A percentile compares a stretch with the other conserved stretches of the same genome.
Conservation (phyloP, 2,888 invertebrate species). For the Dolomedes plantarius region DNA sequence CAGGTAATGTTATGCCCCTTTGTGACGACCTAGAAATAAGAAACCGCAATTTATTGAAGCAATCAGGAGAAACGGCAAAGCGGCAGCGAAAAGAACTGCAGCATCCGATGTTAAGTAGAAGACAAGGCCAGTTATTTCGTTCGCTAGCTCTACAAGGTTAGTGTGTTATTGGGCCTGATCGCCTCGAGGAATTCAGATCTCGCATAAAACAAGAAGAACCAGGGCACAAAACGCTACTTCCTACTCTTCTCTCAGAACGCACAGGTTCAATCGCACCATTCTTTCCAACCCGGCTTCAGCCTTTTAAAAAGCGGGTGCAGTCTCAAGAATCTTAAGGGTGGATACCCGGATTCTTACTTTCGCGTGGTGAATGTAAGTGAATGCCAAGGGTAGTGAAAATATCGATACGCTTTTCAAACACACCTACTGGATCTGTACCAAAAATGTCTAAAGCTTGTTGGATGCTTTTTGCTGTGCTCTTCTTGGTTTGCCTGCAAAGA, state of each 20-base stretch:
- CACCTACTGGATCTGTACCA: constrained; percentile 37
- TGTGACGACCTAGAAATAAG: constrained; percentile 55
- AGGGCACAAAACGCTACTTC: constrained; percentile 58
- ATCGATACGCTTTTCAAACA: constrained; percentile 1
- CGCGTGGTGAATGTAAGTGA: constrained; percentile 25
- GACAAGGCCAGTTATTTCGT: constrained; percentile 62
- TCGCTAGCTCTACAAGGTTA: constrained; percentile 64
- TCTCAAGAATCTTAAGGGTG: constrained; percentile 18
- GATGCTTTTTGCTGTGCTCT: constrained; percentile 63
- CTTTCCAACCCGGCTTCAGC: not conserved
- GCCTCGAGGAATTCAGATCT: constrained; percentile 53
- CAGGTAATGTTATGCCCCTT: not conserved
- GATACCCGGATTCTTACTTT: constrained; percentile 13
- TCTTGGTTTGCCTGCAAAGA: constrained; percentile 55
- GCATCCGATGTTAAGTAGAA: constrained; percentile 43
- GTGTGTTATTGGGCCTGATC: constrained; percentile 70
- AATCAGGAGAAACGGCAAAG: constrained; percentile 49
- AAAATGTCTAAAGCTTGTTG: constrained; percentile 60
- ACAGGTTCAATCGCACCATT: not conserved
- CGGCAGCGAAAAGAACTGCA: constrained; percentile 19
- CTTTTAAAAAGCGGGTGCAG: constrained; percentile 23
- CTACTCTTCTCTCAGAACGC: constrained; percentile 43
- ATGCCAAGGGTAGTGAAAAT: constrained; percentile 51
- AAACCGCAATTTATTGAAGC: constrained; percentile 53
- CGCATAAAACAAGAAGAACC: constrained; percentile 63